Percentiles rank a stretch among this genome's conserved stretches.
Evolutionary conservation across 2,888 invertebrate species (phyloP).

Genomic region (Tupiocoris notatus): DNA sequence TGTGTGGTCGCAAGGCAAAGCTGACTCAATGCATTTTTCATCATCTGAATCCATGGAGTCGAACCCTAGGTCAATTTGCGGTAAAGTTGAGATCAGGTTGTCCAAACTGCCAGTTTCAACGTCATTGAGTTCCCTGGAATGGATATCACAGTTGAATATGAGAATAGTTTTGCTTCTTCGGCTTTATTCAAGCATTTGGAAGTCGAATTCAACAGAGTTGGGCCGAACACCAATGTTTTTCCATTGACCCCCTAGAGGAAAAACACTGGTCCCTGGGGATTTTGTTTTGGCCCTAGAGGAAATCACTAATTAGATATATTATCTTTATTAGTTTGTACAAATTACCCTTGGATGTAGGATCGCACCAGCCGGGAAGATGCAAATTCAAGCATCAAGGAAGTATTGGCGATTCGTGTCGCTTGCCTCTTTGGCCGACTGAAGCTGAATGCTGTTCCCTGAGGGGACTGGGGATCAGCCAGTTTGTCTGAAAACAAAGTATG

Average conservation of each 20-base stretch:
- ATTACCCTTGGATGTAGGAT: conserved; percentile 54
- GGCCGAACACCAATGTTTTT: too few species aligned
- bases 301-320: too few species aligned
- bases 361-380: conserved; percentile 56
- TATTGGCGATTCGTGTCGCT: conserved; percentile 56
- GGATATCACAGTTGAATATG: too few species aligned
- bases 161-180: too few species aligned
- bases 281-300: too few species aligned
- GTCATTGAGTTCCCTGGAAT: conserved; percentile 53
- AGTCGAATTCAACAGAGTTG: too few species aligned
- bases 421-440: conserved; percentile 57
- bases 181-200: too few species aligned
- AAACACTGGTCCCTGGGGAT: too few species aligned
- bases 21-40: conserved; percentile 54
- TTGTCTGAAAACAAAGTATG: conserved; percentile 44
- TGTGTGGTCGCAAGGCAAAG: conserved; percentile 57
- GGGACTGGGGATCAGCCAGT: conserved; percentile 54
- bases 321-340: too few species aligned
- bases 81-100: conserved; percentile 55
- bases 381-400: conserved; percentile 56
- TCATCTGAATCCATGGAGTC: conserved; percentile 52
- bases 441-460: conserved; percentile 56
- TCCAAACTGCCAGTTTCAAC: conserved; percentile 53
- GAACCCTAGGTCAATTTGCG: conserved; percentile 54
- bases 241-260: too few species aligned